phyloP scores from a whole-genome alignment of 2,797 vertebrate species.

The Liparis tanakae region DNA sequence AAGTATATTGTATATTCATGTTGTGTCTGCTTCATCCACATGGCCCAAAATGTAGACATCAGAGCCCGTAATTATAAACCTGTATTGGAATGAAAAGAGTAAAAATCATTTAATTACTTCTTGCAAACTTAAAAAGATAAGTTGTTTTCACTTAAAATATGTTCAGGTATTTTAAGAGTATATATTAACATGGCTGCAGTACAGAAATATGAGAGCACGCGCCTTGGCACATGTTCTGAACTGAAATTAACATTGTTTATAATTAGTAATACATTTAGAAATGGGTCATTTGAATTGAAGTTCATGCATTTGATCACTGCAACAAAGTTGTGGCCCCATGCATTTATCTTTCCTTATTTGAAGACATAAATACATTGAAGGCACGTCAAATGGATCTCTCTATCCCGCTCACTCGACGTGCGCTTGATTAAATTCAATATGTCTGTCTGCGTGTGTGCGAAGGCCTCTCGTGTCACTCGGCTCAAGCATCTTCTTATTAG shows the following conservation, averaged over 20 bases:
- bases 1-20: neutral
- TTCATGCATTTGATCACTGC: neutral
- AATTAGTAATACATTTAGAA: neutral
- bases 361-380: neutral
- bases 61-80: neutral
- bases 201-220: neutral
- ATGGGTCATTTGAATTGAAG: too few species aligned
- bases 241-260: neutral
- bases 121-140: neutral
- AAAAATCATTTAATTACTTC: neutral
- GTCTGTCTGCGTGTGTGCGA: neutral
- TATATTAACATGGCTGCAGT: neutral
- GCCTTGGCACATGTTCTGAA: neutral
- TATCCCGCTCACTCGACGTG: neutral
- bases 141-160: too few species aligned
- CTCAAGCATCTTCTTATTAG: constrained; percentile 69
- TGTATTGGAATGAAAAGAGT: neutral
- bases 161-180: neutral
- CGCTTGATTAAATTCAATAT: constrained; percentile 11
- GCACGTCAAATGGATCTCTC: constrained; percentile 1
- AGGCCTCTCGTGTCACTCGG: constrained; percentile 37
- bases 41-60: neutral
- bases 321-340: neutral
- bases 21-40: neutral
- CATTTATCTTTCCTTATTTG: neutral